Percentiles rank a stretch among this genome's conserved stretches.
Evolutionary conservation across 2,888 invertebrate species (phyloP).

Genomic region (Lucinisca nassula): DNA sequence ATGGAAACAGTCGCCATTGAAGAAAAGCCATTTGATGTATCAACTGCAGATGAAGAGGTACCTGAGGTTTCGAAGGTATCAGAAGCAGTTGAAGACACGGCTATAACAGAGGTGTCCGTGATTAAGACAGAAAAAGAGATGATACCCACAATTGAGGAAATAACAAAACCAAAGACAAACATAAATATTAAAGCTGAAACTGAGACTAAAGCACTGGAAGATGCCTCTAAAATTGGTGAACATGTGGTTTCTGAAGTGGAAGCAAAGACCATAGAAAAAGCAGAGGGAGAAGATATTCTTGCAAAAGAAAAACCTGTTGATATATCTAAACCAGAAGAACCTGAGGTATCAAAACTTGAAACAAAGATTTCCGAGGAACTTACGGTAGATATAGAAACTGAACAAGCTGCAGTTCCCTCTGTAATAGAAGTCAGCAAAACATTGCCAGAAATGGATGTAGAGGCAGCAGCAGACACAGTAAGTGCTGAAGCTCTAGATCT

Average conservation of each 20-base stretch:
- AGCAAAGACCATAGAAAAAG: slow-evolving; percentile 3
- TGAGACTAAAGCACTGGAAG: neutral
- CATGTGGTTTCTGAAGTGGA: neutral
- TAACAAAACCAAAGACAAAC: neutral
- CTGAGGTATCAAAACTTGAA: neutral
- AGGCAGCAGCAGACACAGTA: neutral
- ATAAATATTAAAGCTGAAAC: neutral
- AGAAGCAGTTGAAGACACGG: slow-evolving; percentile 18
- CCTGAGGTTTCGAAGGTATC: slow-evolving; percentile 22
- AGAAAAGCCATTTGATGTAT: slow-evolving; percentile 23
- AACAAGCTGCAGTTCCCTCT: neutral
- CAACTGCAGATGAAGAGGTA: slow-evolving; percentile 9
- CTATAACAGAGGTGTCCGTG: neutral
- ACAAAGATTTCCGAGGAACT: slow-evolving; percentile 86
- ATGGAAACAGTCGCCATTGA: slow-evolving; percentile 19
- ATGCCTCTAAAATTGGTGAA: slow-evolving; percentile 23
- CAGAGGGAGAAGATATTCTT: slow-evolving; percentile 39
- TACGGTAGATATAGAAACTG: slow-evolving; percentile 83
- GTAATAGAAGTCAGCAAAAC: neutral
- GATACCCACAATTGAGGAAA: neutral
- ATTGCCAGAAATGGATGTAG: slow-evolving; percentile 3
- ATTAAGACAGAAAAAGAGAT: neutral
- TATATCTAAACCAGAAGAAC: neutral
- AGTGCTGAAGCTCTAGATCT: neutral
- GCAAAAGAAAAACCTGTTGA: neutral